Percentiles rank a stretch among this genome's conserved stretches.
These are phyloP conservation scores for Ahaetulla prasina DNA, from an alignment of 2,113 vertebrate species.

Conservation along the genomic window DNA sequence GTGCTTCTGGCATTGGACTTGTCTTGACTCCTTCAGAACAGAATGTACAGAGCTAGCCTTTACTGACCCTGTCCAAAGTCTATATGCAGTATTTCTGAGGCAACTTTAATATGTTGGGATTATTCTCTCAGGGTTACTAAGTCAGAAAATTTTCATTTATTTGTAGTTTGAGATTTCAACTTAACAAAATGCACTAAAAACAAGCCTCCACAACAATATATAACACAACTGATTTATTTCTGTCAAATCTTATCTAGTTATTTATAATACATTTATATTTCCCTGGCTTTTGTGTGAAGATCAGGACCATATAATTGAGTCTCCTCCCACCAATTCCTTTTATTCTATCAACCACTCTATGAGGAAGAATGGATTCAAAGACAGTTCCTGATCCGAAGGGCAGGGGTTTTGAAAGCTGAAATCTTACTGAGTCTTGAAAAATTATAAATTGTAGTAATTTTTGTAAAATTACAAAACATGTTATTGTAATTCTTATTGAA, in stretches of 20 bases:
- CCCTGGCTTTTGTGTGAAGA: too few relatives aligned
- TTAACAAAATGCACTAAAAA: neutral
- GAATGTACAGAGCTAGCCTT: neutral
- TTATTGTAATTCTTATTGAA: neutral
- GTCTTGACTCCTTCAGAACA: neutral
- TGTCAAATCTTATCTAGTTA: neutral
- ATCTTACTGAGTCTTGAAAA: neutral
- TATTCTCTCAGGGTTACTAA: neutral
- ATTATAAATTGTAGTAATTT: too few relatives aligned
- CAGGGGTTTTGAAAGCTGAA: neutral
- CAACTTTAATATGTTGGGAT: neutral
- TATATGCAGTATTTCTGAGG: conserved; percentile 6
- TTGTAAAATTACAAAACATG: neutral
- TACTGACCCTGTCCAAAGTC: conserved; percentile 5
- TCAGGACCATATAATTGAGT: neutral
- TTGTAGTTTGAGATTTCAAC: conserved; percentile 15
- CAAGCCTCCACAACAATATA: neutral
- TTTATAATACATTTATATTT: neutral
- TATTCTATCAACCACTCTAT: neutral
- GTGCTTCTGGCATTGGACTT: neutral
- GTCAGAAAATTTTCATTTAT: neutral
- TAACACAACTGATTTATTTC: neutral
- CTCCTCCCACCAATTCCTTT: neutral
- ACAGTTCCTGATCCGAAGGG: neutral
- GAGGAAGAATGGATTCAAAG: neutral